Base-by-base conservation (phyloP, 1,140 invertebrate species). In the Potamilus streckersoni region DNA sequence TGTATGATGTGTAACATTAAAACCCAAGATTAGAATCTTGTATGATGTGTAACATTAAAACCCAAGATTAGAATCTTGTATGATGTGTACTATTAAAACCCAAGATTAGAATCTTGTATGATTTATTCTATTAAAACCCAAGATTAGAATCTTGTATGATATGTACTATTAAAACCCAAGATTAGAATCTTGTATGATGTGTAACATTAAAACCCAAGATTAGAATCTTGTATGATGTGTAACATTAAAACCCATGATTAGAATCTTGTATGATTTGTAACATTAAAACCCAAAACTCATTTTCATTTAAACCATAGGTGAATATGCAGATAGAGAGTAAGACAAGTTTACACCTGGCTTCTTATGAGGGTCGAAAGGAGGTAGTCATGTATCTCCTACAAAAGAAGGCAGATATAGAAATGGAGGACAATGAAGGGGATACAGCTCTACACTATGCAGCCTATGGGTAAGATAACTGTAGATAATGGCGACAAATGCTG, bases 391-490 rank as follows among this genome's bases (percentile, higher is more conserved):
- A 74, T 15, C 71, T 85, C 3, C 19, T 85, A 15, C 71, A 78
- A 14, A 76, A 76, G 49, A 81, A 81, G n/a, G 82, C 82, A 38
- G 68, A 82, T 56, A 68, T 72, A 5, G 71, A 82, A 58, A 31
- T 69, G 2, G n/a, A 55, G 15, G 84, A 85, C 57, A 63, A 72
- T 0, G 80, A 83, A 56, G 84, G 81, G 0, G 81, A 84, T 55
- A 82, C 79, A 58, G 79, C 84, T 2, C 69, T 85, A 17, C 84
- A 82, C 60, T 85, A 73, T 64, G 80, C 79, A 62, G 78, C 79
- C 16, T 73, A 70, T 71, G 82, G 82, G 82, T 84, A 73, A 38
- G 67, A 23, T 19, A 49, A 49, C 38, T 49, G 38, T 49, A 49
- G 38, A 49, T 49, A 11, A 49, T 49, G 38, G 38, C 0, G 5